A percentile compares a stretch with the other conserved stretches of the same genome.
phyloP scores from a whole-genome alignment of 2,113 vertebrate genomes.

The Rhagologus leucostigma region DNA sequence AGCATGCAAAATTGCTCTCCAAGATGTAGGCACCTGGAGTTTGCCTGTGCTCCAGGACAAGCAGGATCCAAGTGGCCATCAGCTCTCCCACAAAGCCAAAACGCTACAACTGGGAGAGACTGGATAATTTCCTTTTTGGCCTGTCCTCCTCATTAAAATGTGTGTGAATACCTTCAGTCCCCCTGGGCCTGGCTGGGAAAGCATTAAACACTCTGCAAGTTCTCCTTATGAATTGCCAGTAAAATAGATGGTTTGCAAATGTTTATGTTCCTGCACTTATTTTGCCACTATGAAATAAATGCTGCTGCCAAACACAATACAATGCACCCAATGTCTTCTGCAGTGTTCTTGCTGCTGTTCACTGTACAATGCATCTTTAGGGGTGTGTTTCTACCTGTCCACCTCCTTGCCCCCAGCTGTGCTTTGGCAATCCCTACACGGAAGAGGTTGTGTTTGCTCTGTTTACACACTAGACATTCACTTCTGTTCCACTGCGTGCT shows the following conservation, averaged over 20 bases:
- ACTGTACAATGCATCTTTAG: not conserved
- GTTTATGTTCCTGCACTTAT: not conserved
- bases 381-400: not conserved
- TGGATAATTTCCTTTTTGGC: not conserved
- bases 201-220: not conserved
- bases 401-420: not conserved
- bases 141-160: constrained; percentile 9
- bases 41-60: not conserved
- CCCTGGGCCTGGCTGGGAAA: not conserved
- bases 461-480: not conserved
- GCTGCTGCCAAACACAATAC: not conserved
- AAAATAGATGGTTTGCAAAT: constrained; percentile 5
- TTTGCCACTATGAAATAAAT: not conserved
- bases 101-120: not conserved
- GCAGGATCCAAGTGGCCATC: not conserved
- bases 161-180: not conserved
- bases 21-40: not conserved
- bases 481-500: not conserved
- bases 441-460: not conserved
- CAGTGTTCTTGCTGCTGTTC: not conserved
- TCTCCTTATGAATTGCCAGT: not conserved
- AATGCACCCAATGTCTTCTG: not conserved
- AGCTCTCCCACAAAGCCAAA: not conserved
- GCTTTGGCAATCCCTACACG: not conserved
- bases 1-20: rapidly evolving